Evolutionary conservation across 1,140 invertebrate species (phyloP), one percentile per base, ranked within the genome.

Genomic region (Hyphantria cunea): DNA sequence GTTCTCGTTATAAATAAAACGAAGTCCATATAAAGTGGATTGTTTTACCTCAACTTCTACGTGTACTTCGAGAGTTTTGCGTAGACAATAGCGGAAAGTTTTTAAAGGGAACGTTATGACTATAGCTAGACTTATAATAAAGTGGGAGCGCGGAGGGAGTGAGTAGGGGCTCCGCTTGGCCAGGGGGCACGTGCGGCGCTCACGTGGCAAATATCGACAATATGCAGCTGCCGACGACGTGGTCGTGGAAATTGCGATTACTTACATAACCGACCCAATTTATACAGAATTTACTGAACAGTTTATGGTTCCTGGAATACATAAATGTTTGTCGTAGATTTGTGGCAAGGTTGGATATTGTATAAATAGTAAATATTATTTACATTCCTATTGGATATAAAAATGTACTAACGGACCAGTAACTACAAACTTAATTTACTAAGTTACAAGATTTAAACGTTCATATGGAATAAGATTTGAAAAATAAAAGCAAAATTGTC

Each of bases 1-100:
- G 62, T 78, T 70, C 68, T 70, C 56, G 63, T 45, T 64, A 74
- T 55, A 68, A 52, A 70, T 61, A 55, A 61, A 31, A 50, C 42
- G 42, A 58, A 65, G 58, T 56, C 64, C 64, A 42, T 70, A 62
- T 64, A 70, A 69, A 64, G 49, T 68, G 48, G 53, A 60, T 64
- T 68, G 47, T 55, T 66, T 62, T 68, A 63, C 66, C 44, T 63
- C 50, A 62, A 67, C 45, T 56, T 56, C 17, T 10, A 45, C 55
- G 44, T 58, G 55, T 39, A 58, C 55, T 58, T 58, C 55, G 17
- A 14, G 55, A 58, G 55, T 58, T 58, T 49, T 48, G 45, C 55
- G 55, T 58, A 49, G 45, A 58, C 55, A 58, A 58, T 58, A 39
- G 55, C 45, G 42, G 45, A 51, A 61, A 60, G 58, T 55, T 62